phyloP scores from a whole-genome alignment of 2,888 invertebrate genomes.

The Lacanobia wlatinum region DNA sequence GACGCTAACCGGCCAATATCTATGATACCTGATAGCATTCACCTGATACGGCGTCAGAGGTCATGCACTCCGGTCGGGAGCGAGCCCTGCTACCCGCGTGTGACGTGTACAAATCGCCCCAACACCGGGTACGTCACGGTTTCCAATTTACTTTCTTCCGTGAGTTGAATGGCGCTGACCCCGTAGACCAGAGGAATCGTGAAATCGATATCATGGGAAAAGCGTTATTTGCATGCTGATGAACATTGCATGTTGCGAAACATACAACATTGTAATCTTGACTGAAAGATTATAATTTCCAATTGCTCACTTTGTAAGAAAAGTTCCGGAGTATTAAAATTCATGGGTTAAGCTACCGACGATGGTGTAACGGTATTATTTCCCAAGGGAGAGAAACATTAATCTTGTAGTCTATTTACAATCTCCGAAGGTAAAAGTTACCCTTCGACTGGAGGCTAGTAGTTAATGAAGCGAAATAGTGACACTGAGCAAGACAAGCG shows the following conservation, averaged over 20 bases:
- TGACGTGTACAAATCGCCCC: conserved; percentile 86
- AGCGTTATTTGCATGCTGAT: conserved; percentile 78
- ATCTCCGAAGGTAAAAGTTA: conserved; percentile 57
- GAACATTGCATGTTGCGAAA: conserved; percentile 51
- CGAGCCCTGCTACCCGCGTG: conserved; percentile 74
- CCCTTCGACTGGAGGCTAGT: conserved; percentile 51
- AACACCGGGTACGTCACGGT: conserved; percentile 80
- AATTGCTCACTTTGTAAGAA: conserved; percentile 5
- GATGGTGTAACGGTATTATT: conserved; percentile 24
- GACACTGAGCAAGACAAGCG: conserved; percentile 66
- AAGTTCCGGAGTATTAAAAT: conserved; percentile 16
- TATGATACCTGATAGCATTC: conserved; percentile 58
- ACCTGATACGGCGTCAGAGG: conserved; percentile 56
- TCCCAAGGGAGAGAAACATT: conserved; percentile 32
- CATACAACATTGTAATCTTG: conserved; percentile 28
- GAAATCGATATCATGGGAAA: conserved; percentile 78
- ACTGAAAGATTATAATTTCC: conserved; percentile 36
- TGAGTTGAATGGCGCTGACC: conserved; percentile 79
- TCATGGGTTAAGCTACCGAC: conserved; percentile 13
- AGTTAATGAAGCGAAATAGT: conserved; percentile 71
- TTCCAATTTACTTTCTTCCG: conserved; percentile 86
- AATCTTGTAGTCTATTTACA: conserved; percentile 40
- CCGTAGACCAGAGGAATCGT: conserved; percentile 76
- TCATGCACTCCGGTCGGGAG: conserved; percentile 65
- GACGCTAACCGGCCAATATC: conserved; percentile 73